Base-by-base conservation (phyloP, 1,140 invertebrate genomes). In the Eurosta solidaginis region DNA sequence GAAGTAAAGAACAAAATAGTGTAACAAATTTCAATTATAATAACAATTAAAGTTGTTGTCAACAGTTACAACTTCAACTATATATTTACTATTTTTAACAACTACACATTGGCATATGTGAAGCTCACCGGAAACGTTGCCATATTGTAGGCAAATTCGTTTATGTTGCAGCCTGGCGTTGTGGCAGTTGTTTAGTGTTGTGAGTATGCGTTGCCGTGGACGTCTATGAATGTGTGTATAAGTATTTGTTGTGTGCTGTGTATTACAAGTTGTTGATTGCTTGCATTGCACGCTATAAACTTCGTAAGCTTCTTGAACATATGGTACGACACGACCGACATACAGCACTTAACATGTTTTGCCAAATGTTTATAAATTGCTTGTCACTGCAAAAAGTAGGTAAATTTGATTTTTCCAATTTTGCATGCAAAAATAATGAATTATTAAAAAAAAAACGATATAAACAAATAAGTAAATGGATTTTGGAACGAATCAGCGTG, bases 321-420 rank as follows among this genome's bases (percentile, higher is more conserved):
- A 68, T 68, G 59, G 29, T 68, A 40, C 59, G 33, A 40, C 33
- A 68, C n/a, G 33, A 20, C 33, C 36, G 17, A 20, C 6, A 10
- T 20, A 40, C 36, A 68, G 10, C 29, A 17, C n/a, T n/a, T n/a
- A n/a, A n/a, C n/a, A n/a, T n/a, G n/a, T n/a, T 40, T 40, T 40
- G 59, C 59, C 59, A 68, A 68, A 68, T 68, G 59, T 68, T 68
- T 68, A 68, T 68, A 68, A 40, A 68, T 68, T 68, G 59, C 59
- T n/a, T 68, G 59, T 36, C 29, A 40, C 17, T 68, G 27, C 3
- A 68, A 36, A n/a, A 68, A 68, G n/a, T 68, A 68, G 59, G 59
- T 68, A 68, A 68, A 40, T 68, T 68, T 20, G 59, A 68, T 68
- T 59, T 59, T 68, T 33, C 59, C n/a, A 2, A 12, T 40, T 68